Base-by-base conservation (phyloP, 2,888 invertebrate species). In the Papilio protenor region DNA sequence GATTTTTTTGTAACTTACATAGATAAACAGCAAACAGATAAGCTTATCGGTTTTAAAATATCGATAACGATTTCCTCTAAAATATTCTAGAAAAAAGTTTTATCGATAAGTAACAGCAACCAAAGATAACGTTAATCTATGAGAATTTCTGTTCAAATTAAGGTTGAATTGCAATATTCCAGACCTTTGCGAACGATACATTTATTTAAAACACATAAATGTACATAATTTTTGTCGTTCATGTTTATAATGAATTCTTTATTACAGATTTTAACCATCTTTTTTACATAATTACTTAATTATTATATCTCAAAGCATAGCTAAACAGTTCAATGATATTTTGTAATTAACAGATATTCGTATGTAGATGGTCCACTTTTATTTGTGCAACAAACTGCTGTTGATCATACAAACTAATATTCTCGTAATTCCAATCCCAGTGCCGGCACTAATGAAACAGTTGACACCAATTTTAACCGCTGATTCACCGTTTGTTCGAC, bases 41-140 rank as follows among this genome's bases (percentile, higher is more conserved):
- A 75, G 76, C 49, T 80, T 80, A 80, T 81, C 80, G 66, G 21
- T 59, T 73, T 77, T 64, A 79, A 77, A 76, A 80, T 70, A 64
- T 72, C 69, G 79, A 80, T 80, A 81, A 80, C 40, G 64, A 78
- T 23, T 75, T 27, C 64, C 59, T 72, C 73, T 49, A 71, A 73
- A 77, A 59, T 76, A 69, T 80, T 79, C 69, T 69, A 78, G 61
- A 78, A 72, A n/a, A 73, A 78, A 23, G 47, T 77, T 61, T 70
- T 79, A 70, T 64, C 27, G 55, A 70, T 74, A 61, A 33, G 10
- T 69, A 59, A 33, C 69, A 61, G 23, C 27, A 69, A 69, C 27
- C 64, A 55, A 64, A 64, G 64, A 75, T 77, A 75, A 69, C 66
- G 75, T 72, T 8, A 40, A 40, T 40, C 40, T 40, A 40, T 40